Conservation (phyloP, 2,888 invertebrate genomes). For the Sesamia inferens region DNA sequence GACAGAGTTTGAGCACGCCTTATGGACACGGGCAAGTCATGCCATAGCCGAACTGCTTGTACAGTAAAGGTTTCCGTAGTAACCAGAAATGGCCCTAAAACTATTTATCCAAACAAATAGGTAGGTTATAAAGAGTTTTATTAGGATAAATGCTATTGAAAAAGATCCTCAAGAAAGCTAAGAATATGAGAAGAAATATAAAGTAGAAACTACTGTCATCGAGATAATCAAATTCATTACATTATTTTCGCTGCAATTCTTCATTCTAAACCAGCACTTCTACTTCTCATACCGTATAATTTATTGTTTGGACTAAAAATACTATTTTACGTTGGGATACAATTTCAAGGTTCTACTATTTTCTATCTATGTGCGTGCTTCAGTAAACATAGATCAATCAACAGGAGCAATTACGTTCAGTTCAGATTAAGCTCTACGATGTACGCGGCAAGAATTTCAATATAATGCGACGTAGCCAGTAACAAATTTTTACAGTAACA, state of each 20-base stretch:
- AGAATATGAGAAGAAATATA: background rate
- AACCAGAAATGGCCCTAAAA: no score
- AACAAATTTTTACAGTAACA: conserved; percentile 34
- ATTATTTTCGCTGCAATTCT: background rate
- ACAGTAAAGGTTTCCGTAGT: no score
- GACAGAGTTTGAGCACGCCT: no score
- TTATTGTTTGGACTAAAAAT: conserved; percentile 30
- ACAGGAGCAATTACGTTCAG: conserved; percentile 48
- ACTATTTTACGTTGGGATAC: conserved; percentile 27
- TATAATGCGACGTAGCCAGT: conserved; percentile 38
- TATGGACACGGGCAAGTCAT: no score
- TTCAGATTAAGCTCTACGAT: conserved; percentile 38
- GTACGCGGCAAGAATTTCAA: conserved; percentile 49
- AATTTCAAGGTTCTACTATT: conserved; percentile 45
- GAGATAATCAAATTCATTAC: background rate
- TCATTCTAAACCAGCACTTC: conserved; percentile 1
- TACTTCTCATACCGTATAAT: conserved; percentile 5
- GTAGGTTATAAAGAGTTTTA: background rate
- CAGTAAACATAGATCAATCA: conserved; percentile 63
- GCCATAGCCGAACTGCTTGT: no score
- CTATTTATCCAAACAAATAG: background rate
- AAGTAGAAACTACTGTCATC: background rate
- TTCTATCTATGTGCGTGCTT: conserved; percentile 31
- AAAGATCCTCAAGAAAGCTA: background rate
- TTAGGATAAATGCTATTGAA: no score